Base-by-base conservation (phyloP, 2,113 vertebrate genomes). In the Barnardius zonarius region DNA sequence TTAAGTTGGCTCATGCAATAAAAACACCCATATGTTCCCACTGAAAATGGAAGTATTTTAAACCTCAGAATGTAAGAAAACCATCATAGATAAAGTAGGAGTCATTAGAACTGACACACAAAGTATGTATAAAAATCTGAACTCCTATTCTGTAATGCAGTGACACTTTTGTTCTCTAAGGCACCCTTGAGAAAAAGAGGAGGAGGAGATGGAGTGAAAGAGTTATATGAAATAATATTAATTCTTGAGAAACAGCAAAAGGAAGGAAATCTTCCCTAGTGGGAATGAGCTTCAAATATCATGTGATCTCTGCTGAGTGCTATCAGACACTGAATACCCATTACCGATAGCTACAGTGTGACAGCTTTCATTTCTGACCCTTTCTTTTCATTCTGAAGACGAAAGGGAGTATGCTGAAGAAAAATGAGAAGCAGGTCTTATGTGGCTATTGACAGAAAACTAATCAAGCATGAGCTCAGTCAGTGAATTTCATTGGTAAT, bases 251-350 rank as follows among this genome's bases (percentile, higher is more conserved):
- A 63, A 55, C 2, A 69, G 3, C 11, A 55, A n/a, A 68, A 51
- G 13, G 6, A 43, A 59, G 10, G 8, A 86, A 80, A 46, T 41
- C 11, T 51, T 25, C 8, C 37, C 20, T 49, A 49, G 17, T 5
- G 15, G 57, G 37, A 83, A 54, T 0, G 0, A 72, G 12, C 5
- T 48, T 82, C 41, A 52, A 17, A 18, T 1, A 0, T 17, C 1
- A 0, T 9, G 11, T 2, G 4, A 2, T 10, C 49, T 84, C 2
- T 79, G 20, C 10, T 37, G 9, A 27, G 12, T 41, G 13, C 16
- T 86, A 13, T 41, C 31, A 78, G 27, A 64, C 7, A 8, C 20
- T 24, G 49, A 62, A 83, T 7, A 67, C 48, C 25, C 11, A 13
- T 35, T 33, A 10, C 6, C 0, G 1, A 27, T 0, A 49, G 27